Evolutionary conservation across 2,888 invertebrate species (phyloP).

Genomic region (Leptarthrus brevirostris): DNA sequence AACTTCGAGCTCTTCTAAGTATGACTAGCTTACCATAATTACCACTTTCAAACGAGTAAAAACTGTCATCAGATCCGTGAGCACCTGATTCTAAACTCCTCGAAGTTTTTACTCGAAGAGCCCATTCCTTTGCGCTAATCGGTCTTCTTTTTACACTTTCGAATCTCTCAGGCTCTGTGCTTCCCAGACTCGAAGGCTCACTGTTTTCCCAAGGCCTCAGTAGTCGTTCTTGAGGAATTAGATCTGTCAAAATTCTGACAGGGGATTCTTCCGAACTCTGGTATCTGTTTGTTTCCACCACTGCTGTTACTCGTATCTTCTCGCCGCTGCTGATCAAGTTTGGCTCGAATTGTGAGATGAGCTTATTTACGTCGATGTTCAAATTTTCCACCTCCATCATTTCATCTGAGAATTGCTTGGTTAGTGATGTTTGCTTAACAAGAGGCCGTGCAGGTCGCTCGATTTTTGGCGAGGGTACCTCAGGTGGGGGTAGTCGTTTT

Average conservation of each 20-base stretch:
- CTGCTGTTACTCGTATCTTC: slow-evolving; percentile 15
- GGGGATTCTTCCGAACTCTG: not conserved
- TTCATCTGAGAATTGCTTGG: slow-evolving; percentile 63
- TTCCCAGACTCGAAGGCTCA: not conserved
- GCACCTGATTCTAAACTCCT: slow-evolving; percentile 54
- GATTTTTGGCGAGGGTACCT: not conserved
- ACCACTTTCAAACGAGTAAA: slow-evolving; percentile 65
- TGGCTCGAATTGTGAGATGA: slow-evolving; percentile 63
- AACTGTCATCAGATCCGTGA: slow-evolving; percentile 63
- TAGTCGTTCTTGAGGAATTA: not conserved
- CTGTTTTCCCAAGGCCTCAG: not conserved
- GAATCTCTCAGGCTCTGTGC: not conserved
- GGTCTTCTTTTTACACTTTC: not conserved
- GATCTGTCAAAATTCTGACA: not conserved
- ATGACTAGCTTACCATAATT: slow-evolving; percentile 54
- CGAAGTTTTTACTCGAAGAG: not conserved
- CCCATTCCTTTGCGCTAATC: slow-evolving; percentile 26
- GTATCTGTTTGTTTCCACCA: slow-evolving; percentile 3
- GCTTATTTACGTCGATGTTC: slow-evolving; percentile 62
- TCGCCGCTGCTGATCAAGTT: slow-evolving; percentile 32
- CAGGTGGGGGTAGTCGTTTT: not conserved
- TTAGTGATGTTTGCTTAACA: slow-evolving; percentile 63
- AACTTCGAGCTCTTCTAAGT: no score
- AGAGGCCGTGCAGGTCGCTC: slow-evolving; percentile 59
- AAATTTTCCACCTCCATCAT: slow-evolving; percentile 62